Evolutionary conservation across 2,888 invertebrate genomes (phyloP).

Genomic region (Tanypteryx hageni): DNA sequence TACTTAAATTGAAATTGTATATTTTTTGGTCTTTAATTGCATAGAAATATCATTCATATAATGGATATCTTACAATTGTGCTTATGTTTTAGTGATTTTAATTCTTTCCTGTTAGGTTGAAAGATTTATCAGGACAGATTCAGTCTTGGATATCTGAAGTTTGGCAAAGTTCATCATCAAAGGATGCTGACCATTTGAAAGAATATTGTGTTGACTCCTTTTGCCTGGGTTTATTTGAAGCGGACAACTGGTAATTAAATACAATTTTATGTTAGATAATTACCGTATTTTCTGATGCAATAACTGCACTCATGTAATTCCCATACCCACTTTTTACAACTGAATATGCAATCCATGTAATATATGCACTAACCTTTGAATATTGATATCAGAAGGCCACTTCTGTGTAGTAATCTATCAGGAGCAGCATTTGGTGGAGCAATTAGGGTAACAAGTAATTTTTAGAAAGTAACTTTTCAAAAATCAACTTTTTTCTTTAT

Average conservation of each 20-base stretch:
- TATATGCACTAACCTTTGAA: background rate
- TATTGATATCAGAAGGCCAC: background rate
- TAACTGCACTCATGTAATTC: background rate
- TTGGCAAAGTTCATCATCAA: background rate
- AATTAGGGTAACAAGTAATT: too few species aligned
- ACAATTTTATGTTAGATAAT: background rate
- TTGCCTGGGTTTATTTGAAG: slow-evolving; percentile 4
- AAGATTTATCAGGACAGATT: slow-evolving; percentile 25
- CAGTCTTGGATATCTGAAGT: slow-evolving; percentile 20
- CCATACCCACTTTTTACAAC: background rate
- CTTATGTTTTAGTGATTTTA: background rate
- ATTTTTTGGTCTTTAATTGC: too few species aligned
- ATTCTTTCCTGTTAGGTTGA: background rate
- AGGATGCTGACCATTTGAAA: background rate
- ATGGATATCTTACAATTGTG: background rate
- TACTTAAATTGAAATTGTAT: too few species aligned
- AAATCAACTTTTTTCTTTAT: too few species aligned
- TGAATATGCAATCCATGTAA: background rate
- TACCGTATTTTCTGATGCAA: background rate
- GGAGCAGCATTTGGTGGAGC: too few species aligned
- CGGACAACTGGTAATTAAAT: background rate
- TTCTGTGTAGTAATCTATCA: too few species aligned
- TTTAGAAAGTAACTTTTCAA: too few species aligned
- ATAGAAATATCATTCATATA: background rate
- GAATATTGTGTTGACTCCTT: slow-evolving; percentile 8